Conservation (phyloP, 2,888 invertebrate species). For the Pandemis cinnamomeana region DNA sequence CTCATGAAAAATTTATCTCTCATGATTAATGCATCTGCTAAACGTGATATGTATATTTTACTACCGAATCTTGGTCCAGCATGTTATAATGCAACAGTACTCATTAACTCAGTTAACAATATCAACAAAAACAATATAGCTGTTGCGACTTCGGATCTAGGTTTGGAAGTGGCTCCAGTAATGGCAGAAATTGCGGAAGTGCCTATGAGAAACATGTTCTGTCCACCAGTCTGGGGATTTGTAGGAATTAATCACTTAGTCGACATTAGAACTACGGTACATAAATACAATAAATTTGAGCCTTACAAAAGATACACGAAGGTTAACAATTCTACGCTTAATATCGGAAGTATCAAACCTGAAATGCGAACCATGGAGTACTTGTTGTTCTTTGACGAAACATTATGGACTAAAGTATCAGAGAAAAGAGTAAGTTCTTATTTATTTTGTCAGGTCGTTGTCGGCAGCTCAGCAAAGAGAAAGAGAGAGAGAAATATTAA, state of each 20-base stretch:
- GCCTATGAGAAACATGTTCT: constrained; percentile 78
- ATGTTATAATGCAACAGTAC: constrained; percentile 83
- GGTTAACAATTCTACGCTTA: constrained; percentile 78
- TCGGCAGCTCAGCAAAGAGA: too few species aligned
- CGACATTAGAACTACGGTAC: constrained; percentile 81
- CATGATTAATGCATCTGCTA: constrained; percentile 78
- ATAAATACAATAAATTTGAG: constrained; percentile 78
- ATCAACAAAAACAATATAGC: constrained; percentile 79
- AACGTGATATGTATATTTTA: constrained; percentile 76
- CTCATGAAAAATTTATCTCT: constrained; percentile 73
- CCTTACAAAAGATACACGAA: constrained; percentile 80
- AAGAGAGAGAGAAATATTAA: too few species aligned
- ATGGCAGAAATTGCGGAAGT: constrained; percentile 76
- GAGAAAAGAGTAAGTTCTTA: constrained; percentile 64
- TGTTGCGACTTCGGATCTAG: constrained; percentile 84
- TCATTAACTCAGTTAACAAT: constrained; percentile 68
- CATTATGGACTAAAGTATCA: constrained; percentile 65
- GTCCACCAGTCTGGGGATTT: constrained; percentile 87
- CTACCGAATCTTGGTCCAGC: constrained; percentile 83
- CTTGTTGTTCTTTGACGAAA: constrained; percentile 71
- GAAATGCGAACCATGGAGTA: constrained; percentile 84
- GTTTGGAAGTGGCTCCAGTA: constrained; percentile 72
- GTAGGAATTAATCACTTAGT: constrained; percentile 83
- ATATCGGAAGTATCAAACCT: constrained; percentile 76
- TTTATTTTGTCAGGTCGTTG: too few species aligned